Evolutionary conservation across 92 coral and sea anemone species (phyloP), one percentile per base, ranked within the genome.

Genomic region (Zoanthus sansibaricus): DNA sequence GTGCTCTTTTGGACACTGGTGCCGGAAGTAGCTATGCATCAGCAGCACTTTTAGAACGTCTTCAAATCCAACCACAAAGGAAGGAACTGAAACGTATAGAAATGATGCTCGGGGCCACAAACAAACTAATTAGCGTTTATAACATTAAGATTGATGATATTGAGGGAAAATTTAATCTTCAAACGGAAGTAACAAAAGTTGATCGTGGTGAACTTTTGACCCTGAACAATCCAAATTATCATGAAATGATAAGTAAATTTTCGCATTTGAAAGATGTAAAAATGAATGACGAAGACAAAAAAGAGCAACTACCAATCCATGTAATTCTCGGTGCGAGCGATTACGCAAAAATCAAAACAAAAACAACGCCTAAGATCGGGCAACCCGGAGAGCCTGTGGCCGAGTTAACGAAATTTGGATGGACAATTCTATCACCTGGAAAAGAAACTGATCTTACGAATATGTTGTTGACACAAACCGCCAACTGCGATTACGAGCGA

Each of bases 1-100:
- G 88, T 6, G 85, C 84, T 48, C 30, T 86, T 21, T 78, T 83
- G 51, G 88, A 91, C 77, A 91, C 89, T 37, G 91, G 93, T 87
- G 93, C 88, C 67, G 90, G 88, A 45, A 87, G 93, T 18, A 86
- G 93, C 16, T 93, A 93, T 59, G 91, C 88, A 78, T 90, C 95
- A 61, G 67, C 91, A 7, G 88, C 91, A 54, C 86, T 89, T 42
- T 13, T 42, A 71, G 86, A 90, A 15, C 61, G 69, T 17, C 64
- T 90, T 46, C 68, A 69, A 0, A 79, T 67, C 64, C 73, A 72
- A 45, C 93, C 93, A 75, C 21, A 54, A 46, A 87, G 92, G 82
- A 91, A 56, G 31, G 82, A 91, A 72, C 73, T 76, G 47, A 80
- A 87, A 31, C 93, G 88, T 59, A 86, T 93, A 20, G 92, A 90